These are phyloP conservation scores for Caradrina kadenii DNA, from an alignment of 2,888 invertebrate genomes.

Conservation along the genomic window DNA sequence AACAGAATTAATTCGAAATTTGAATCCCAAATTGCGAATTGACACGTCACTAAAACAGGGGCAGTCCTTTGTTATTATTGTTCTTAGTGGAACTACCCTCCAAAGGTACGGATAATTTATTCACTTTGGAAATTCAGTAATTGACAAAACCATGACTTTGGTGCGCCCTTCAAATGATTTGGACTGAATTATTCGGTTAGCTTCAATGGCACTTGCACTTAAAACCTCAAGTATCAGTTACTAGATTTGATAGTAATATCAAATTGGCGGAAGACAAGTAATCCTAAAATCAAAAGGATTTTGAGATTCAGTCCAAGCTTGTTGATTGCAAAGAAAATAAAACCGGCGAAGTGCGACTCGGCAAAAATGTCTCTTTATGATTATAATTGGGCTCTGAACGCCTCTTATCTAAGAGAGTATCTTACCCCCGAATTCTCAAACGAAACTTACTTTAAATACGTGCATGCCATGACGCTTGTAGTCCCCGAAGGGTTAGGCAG, in stretches of 20 bases:
- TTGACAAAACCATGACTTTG: constrained; percentile 38
- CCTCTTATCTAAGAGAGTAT: no score
- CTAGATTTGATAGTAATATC: no score
- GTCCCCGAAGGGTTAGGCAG: no score
- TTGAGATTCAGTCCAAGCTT: not conserved
- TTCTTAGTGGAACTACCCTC: constrained; percentile 30
- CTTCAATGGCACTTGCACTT: not conserved
- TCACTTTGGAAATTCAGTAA: constrained; percentile 39
- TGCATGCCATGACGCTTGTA: no score
- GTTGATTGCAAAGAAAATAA: no score
- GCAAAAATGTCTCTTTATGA: no score
- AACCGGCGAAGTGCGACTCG: no score
- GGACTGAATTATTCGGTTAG: constrained; percentile 21
- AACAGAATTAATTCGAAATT: constrained; percentile 20
- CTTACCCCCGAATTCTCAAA: no score
- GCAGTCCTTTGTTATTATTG: constrained; percentile 30
- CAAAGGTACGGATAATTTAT: constrained; percentile 42
- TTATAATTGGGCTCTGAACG: no score
- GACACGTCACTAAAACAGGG: constrained; percentile 23
- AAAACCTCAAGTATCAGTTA: not conserved
- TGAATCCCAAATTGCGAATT: constrained; percentile 17
- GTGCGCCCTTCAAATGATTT: constrained; percentile 23
- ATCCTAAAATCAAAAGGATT: not conserved
- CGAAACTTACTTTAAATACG: no score
- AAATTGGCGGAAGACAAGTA: not conserved